Evolutionary conservation across 2,113 vertebrate genomes (phyloP).

Genomic region (Rhagologus leucostigma): DNA sequence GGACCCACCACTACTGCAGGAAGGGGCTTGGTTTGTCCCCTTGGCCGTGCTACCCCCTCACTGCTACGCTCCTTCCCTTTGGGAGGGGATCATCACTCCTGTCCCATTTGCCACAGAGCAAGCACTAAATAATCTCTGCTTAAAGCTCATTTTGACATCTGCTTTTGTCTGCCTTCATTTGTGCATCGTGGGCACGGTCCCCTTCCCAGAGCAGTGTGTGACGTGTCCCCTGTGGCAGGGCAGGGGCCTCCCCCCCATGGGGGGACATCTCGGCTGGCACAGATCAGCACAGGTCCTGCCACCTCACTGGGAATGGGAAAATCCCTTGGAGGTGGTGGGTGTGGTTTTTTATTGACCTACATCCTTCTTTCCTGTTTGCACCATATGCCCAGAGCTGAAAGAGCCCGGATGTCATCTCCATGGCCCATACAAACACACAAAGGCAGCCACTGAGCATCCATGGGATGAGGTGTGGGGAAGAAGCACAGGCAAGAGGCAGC

Average conservation of each 20-base stretch:
- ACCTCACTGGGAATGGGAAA: not conserved
- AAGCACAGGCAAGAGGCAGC: not conserved
- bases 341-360: not conserved
- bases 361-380: not conserved
- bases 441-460: rapidly evolving
- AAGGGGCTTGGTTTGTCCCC: not conserved
- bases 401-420: not conserved
- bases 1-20: not conserved
- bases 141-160: not conserved
- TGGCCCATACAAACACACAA: not conserved
- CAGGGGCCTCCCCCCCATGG: not conserved
- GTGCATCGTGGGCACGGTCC: too few species aligned
- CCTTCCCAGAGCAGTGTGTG: not conserved
- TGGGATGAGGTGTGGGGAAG: not conserved
- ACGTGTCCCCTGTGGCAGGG: not conserved
- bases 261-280: not conserved
- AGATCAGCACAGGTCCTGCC: not conserved
- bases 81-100: not conserved
- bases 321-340: not conserved
- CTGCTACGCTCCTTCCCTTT: not conserved
- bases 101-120: not conserved
- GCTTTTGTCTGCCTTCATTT: not conserved
- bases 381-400: not conserved
- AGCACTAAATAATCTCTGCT: not conserved
- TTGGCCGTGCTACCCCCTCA: not conserved